Evolutionary conservation across 2,113 vertebrate genomes (phyloP), one percentile per base, ranked within the genome.

Genomic region (Myanophis thanlyinensis): DNA sequence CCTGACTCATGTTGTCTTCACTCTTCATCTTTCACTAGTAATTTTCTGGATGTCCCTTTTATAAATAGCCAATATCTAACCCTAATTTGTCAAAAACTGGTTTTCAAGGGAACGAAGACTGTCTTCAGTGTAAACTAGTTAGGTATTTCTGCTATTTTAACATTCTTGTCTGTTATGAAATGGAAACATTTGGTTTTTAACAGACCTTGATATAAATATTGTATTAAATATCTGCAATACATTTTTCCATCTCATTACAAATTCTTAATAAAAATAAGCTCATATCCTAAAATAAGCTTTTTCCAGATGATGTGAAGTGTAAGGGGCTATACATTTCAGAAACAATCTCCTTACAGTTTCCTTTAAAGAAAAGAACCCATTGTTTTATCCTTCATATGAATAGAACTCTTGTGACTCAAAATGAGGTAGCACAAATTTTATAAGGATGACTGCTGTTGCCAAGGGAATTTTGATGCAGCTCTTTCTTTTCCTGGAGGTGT

Each of bases 381-480:
- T 85, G 80, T 94, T 51, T 53, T 90, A 44, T 89, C 47, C 51
- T 96, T 89, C 91, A 93, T 56, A 88, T 44, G 20, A 91, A 85
- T 44, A 90, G 49, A 87, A 92, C 56, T 89, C 23, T 54, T 48
- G 56, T 30, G 3, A 59, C 88, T 93, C 6, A 30, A 6, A 92
- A 92, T 93, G 67, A 92, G 89, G 49, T 49, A 62, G 93, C 94
- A 27, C 95, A 27, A 51, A 30, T 67, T 35, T 49, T 93, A 20
- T 91, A 49, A 54, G 40, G 67, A 86, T 52, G 23, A 49, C 1
- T 92, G 86, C 56, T 91, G 92, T 94, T 95, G 95, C 92, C 87
- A 96, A 92, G 94, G 87, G 44, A 27, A 96, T 80, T 10, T 3
- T 94, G 91, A 88, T 93, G 56, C 46, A 93, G 44, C 95, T 2